These are phyloP conservation scores for Hololepta plana DNA, from an alignment of 2,888 invertebrate genomes.

Conservation along the genomic window DNA sequence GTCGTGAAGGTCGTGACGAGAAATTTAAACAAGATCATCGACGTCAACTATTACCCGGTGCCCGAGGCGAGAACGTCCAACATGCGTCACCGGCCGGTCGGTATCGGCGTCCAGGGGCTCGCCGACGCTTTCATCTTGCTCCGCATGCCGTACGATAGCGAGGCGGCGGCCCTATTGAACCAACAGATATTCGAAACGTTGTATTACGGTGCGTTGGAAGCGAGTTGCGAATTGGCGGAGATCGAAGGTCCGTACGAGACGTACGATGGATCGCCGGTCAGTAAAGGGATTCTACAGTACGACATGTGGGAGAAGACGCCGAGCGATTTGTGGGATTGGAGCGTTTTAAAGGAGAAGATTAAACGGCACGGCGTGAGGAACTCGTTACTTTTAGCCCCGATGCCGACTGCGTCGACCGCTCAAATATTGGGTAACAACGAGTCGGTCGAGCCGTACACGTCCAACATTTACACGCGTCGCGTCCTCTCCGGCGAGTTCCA, in stretches of 20 bases:
- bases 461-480: conserved; percentile 86
- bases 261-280: conserved; percentile 81
- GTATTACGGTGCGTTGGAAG: conserved; percentile 91
- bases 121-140: conserved; percentile 93
- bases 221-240: conserved; percentile 86
- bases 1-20: conserved; percentile 76
- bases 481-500: conserved; percentile 93
- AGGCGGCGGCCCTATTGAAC: conserved; percentile 70
- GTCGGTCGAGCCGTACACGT: conserved; percentile 95
- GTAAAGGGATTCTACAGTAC: conserved; percentile 82
- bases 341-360: conserved; percentile 37
- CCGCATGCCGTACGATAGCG: conserved; percentile 84
- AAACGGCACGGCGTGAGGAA: not conserved
- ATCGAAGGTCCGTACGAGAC: conserved; percentile 75
- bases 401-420: conserved; percentile 98
- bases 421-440: conserved; percentile 99
- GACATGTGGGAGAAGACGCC: conserved; percentile 95
- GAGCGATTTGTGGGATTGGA: conserved; percentile 82
- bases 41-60: conserved; percentile 90
- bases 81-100: conserved; percentile 67
- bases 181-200: conserved; percentile 95
- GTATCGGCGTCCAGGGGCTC: conserved; percentile 92
- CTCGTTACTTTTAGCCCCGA: conserved; percentile 66
- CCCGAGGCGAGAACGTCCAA: conserved; percentile 79
- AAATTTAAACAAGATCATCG: conserved; percentile 94